These are phyloP conservation scores for Porites divaricata DNA, from an alignment of 92 coral and sea anemone genomes.

Conservation along the genomic window DNA sequence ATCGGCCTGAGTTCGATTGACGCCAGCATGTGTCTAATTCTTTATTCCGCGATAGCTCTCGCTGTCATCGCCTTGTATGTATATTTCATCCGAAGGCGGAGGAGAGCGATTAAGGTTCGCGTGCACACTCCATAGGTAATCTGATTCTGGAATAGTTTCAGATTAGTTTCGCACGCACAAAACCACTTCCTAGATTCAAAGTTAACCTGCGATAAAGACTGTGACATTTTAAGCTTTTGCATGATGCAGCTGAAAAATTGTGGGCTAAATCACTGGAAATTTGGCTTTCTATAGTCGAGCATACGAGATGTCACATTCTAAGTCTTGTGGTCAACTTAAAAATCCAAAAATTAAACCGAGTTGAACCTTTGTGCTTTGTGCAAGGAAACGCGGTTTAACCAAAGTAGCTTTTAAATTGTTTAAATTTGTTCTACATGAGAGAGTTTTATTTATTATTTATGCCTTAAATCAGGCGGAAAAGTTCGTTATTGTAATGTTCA, in stretches of 20 bases:
- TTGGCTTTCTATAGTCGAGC: neutral
- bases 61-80: conserved; percentile 85
- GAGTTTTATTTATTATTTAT: conserved; percentile 7
- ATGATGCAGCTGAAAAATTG: too few species aligned
- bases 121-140: conserved; percentile 82
- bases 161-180: neutral
- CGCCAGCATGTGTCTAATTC: conserved; percentile 91
- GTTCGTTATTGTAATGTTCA: neutral
- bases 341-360: neutral
- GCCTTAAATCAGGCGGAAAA: conserved; percentile 5
- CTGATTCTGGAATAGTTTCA: neutral
- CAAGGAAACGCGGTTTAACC: neutral
- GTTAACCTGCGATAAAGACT: neutral
- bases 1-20: conserved; percentile 83
- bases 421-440: neutral
- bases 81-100: conserved; percentile 87
- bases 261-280: too few species aligned
- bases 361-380: neutral
- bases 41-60: conserved; percentile 80
- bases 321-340: neutral
- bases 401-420: neutral
- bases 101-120: conserved; percentile 71
- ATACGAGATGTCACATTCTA: neutral
- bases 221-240: neutral
- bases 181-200: neutral